Base-by-base conservation (phyloP, 2,888 invertebrate genomes). In the Alsophila aescularia region DNA sequence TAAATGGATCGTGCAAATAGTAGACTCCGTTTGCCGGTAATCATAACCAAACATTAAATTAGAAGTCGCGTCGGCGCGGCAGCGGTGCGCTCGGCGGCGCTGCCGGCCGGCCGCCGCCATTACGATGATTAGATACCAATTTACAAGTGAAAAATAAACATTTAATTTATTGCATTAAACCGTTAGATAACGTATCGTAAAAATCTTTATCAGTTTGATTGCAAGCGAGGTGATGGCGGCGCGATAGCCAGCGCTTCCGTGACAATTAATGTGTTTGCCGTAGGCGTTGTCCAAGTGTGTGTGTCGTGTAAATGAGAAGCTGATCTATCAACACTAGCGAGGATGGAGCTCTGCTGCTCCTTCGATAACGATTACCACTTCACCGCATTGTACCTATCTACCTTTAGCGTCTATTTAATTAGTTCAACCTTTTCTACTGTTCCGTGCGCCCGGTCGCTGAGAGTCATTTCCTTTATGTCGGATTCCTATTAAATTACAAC, bases 131-230 rank as follows among this genome's bases (percentile, higher is more conserved):
- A 64, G 58, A 60, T 60, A 60, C 41, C 44, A 45, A 34, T 34
- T 21, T 21, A 62, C 58, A 56, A 67, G 64, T 61, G 67, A 52
- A 60, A 48, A 42, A 52, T 45, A 66, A 66, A 68, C 52, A 66
- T 51, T 51, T 32, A 14, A 35, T 27, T 6, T 3, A 44, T 35
- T 24, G 24, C 21, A 35, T 41, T 35, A 24, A n/a, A 21, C 14
- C 32, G 40, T 41, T 15, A 27, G 42, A 50, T 50, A 50, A 42
- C 8, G 21, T 43, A 37, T 51, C 31, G 31, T 8, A 15, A 24
- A 27, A 36, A 32, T 32, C 6, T 21, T 43, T 44, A 44, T 41
- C 50, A 29, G 36, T 21, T 15, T 13, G 47, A 43, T 51, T 14
- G 31, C 31, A n/a, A n/a, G 34, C n/a, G 35, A 7, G 24, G 32